Percentiles rank a stretch among this genome's conserved stretches.
These are phyloP conservation scores for Pontoporia blainvillei DNA, from an alignment of 2,113 vertebrate species.

Conservation along the genomic window DNA sequence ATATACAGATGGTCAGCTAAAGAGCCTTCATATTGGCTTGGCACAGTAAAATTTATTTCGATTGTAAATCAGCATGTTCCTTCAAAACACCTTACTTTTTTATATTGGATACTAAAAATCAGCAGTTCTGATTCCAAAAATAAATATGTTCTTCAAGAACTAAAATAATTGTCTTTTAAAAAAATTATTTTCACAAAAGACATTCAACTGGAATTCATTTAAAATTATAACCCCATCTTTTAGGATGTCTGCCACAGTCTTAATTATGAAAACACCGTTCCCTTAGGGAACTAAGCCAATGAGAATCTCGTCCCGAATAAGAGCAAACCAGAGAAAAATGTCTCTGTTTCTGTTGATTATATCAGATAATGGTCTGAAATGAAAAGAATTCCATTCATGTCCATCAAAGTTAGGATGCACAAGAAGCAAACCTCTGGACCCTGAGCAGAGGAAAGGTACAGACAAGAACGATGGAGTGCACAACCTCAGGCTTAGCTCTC, in stretches of 20 bases:
- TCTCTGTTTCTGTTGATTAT: conserved; percentile 51
- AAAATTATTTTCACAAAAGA: neutral
- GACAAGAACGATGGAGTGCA: neutral
- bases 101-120: conserved; percentile 27
- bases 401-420: conserved; percentile 3
- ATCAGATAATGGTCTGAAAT: conserved; percentile 48
- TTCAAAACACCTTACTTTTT: conserved; percentile 29
- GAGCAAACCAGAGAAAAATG: conserved; percentile 45
- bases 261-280: conserved; percentile 47
- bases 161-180: conserved; percentile 8
- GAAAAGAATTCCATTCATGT: conserved; percentile 47
- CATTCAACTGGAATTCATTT: conserved; percentile 27
- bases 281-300: conserved; percentile 27
- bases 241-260: conserved; percentile 19
- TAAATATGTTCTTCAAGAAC: conserved; percentile 31
- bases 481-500: neutral
- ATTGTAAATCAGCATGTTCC: neutral
- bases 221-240: neutral
- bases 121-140: conserved; percentile 15
- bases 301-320: conserved; percentile 43
- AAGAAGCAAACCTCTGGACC: conserved; percentile 47
- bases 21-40: neutral
- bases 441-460: conserved; percentile 10
- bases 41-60: neutral
- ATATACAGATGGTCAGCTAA: neutral